Evolutionary conservation across 2,888 invertebrate genomes (phyloP).

Genomic region (Ellobium chinense): DNA sequence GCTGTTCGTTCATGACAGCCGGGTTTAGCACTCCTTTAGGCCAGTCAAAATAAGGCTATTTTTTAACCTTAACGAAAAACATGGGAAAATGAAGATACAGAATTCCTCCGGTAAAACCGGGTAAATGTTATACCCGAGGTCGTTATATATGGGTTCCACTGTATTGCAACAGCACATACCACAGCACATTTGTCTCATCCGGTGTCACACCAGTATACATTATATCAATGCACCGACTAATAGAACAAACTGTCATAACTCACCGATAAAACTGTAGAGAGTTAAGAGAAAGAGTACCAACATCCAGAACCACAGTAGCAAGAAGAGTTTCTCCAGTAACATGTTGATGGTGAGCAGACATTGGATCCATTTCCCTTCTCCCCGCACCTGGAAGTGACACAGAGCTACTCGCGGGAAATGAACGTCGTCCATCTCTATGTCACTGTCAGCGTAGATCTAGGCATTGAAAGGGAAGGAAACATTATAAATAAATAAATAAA

Average conservation of each 20-base stretch:
- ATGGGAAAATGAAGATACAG: background rate
- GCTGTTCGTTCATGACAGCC: no score
- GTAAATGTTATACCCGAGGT: no score
- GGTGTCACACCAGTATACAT: no score
- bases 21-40: no score
- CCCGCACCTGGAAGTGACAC: slow-evolving; percentile 48
- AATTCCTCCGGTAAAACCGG: background rate
- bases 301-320: slow-evolving; percentile 52
- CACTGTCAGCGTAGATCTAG: slow-evolving; percentile 18
- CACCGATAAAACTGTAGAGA: slow-evolving; percentile 30
- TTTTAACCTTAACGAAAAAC: background rate
- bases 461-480: no score
- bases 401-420: slow-evolving; percentile 47
- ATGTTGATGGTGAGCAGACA: slow-evolving; percentile 52
- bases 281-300: slow-evolving; percentile 42
- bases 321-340: slow-evolving; percentile 50
- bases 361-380: slow-evolving; percentile 47
- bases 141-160: no score
- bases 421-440: background rate
- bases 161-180: no score
- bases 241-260: background rate
- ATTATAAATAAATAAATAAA: no score
- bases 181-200: no score
- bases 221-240: background rate
- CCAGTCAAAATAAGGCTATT: no score